Percentiles rank a stretch among this genome's conserved stretches.
Conservation (phyloP, 2,797 vertebrate species). For the Falco columbarius region DNA sequence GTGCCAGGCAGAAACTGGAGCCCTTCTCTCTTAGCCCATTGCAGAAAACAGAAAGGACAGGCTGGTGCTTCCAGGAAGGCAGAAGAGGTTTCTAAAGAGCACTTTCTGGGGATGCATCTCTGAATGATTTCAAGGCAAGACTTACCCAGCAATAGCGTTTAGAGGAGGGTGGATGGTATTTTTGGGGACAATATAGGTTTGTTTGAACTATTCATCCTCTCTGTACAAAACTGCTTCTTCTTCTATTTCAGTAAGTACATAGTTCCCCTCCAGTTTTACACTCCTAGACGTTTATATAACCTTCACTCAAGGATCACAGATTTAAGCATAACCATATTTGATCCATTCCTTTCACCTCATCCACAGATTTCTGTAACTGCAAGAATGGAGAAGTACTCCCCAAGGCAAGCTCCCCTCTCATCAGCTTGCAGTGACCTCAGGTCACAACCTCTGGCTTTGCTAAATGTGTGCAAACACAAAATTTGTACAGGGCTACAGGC, state of each 20-base stretch:
- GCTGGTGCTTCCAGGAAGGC: background rate
- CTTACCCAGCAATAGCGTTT: background rate
- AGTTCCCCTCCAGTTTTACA: background rate
- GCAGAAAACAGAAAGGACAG: background rate
- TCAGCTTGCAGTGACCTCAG: background rate
- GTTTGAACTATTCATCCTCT: background rate
- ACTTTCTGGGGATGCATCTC: background rate
- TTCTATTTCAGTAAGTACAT: constrained; percentile 4
- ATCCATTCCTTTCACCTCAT: constrained; percentile 5
- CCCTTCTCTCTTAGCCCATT: background rate
- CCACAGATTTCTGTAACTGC: background rate
- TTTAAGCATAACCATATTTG: constrained; percentile 20
- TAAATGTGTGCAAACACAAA: background rate
- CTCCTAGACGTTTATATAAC: background rate
- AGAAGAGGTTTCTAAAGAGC: background rate
- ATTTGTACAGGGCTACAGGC: background rate
- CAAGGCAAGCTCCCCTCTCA: background rate
- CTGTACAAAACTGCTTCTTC: background rate
- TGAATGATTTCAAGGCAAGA: background rate
- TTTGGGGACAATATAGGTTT: background rate
- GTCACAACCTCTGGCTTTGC: constrained; percentile 18
- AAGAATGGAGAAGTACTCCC: background rate
- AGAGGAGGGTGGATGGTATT: background rate
- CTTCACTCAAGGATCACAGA: background rate
- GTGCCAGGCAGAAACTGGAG: background rate